These are phyloP conservation scores for Cosmorhoe ocellata DNA, from an alignment of 2,888 invertebrate species.

Conservation along the genomic window DNA sequence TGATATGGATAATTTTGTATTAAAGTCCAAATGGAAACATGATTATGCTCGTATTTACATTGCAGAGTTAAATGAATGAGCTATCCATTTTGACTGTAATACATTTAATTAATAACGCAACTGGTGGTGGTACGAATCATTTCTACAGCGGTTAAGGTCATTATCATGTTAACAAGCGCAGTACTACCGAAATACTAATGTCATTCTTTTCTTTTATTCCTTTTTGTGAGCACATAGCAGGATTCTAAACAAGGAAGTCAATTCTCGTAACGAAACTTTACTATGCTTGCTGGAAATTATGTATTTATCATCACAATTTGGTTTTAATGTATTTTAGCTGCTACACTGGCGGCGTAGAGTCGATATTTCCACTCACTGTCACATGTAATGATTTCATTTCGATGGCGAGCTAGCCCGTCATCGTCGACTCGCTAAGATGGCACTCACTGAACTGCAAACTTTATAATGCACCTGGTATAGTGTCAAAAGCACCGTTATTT, in stretches of 20 bases:
- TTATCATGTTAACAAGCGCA: conserved; percentile 47
- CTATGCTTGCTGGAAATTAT: conserved; percentile 76
- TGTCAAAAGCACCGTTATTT: conserved; percentile 82
- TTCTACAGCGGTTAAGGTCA: conserved; percentile 43
- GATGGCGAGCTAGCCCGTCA: conserved; percentile 60
- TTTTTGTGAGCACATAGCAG: conserved; percentile 81
- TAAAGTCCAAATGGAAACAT: conserved; percentile 30
- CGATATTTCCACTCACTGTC: conserved; percentile 84
- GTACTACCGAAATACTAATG: conserved; percentile 65
- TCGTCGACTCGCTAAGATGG: conserved; percentile 67
- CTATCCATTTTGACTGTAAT: conserved; percentile 36
- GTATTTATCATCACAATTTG: conserved; percentile 61
- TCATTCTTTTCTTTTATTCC: conserved; percentile 75
- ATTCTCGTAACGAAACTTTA: conserved; percentile 75
- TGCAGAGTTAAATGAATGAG: conserved; percentile 3
- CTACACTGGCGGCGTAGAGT: conserved; percentile 55
- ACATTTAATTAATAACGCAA: conserved; percentile 37
- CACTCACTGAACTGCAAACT: conserved; percentile 83
- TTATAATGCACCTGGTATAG: conserved; percentile 79
- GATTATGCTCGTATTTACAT: conserved; percentile 2
- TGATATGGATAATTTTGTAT: conserved; percentile 33
- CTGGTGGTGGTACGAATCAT: conserved; percentile 57
- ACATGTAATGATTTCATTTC: conserved; percentile 85
- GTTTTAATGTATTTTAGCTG: conserved; percentile 59
- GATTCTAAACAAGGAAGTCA: conserved; percentile 80